Percentiles rank a stretch among this genome's conserved stretches.
Evolutionary conservation across 2,888 invertebrate species (phyloP).

Genomic region (Lasioglossum figueresi): DNA sequence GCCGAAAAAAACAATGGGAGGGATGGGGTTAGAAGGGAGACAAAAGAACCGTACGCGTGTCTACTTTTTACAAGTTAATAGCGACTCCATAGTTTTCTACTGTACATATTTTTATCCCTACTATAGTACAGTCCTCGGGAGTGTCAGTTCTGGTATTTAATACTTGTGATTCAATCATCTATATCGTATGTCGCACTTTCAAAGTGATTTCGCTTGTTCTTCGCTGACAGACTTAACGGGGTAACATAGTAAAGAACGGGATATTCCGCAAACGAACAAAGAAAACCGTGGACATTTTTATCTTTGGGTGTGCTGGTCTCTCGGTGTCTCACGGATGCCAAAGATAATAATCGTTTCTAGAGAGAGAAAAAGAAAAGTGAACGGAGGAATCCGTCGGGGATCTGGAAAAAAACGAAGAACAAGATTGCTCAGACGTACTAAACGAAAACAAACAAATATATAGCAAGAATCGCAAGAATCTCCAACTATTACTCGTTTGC

Average conservation of each 20-base stretch:
- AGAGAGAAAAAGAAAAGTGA: background rate
- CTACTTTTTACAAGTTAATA: conserved; percentile 78
- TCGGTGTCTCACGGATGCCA: conserved; percentile 36
- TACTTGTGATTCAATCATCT: conserved; percentile 61
- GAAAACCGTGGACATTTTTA: conserved; percentile 36
- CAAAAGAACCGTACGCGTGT: conserved; percentile 57
- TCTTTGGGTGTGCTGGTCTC: conserved; percentile 39
- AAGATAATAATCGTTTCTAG: conserved; percentile 58
- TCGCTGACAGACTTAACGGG: conserved; percentile 36
- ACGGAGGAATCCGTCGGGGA: conserved; percentile 40
- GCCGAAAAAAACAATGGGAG: conserved; percentile 34
- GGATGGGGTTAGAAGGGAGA: conserved; percentile 6
- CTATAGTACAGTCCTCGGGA: conserved; percentile 57
- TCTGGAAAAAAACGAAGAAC: conserved; percentile 39
- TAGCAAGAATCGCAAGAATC: conserved; percentile 44
- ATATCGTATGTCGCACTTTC: conserved; percentile 42
- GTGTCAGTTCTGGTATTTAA: conserved; percentile 60
- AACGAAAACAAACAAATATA: conserved; percentile 17
- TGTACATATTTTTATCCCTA: conserved; percentile 72
- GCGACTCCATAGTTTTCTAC: conserved; percentile 77
- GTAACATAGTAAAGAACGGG: background rate
- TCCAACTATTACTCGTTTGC: conserved; percentile 65
- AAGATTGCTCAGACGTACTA: conserved; percentile 50
- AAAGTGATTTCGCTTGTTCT: conserved; percentile 57
- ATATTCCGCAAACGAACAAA: background rate